phyloP scores from a whole-genome alignment of 2,113 vertebrate species.

The Dolichallabes microphthalmus region DNA sequence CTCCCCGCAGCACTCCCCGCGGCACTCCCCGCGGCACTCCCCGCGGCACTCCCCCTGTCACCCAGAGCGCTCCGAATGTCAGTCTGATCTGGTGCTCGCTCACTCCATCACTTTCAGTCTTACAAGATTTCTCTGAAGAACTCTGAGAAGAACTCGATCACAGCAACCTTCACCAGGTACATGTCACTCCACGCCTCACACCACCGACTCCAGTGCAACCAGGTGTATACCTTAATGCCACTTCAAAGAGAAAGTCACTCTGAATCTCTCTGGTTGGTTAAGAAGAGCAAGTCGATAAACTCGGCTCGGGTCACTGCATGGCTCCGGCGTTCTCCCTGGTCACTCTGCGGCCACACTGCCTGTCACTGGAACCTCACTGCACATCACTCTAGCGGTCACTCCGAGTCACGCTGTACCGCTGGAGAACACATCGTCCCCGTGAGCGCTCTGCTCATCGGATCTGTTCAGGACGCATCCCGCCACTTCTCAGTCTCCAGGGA shows the following conservation, averaged over 20 bases:
- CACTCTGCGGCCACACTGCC: neutral
- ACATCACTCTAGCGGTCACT: neutral
- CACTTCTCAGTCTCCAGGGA: neutral
- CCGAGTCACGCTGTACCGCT: neutral
- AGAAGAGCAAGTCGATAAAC: no score
- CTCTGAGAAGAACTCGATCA: conserved; percentile 60
- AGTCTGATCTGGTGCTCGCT: neutral
- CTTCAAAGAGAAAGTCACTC: neutral
- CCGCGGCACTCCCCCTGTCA: neutral
- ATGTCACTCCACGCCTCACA: neutral
- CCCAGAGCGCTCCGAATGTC: neutral
- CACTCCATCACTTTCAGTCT: neutral
- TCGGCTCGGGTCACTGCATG: neutral
- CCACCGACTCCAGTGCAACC: no score
- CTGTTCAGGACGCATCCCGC: neutral
- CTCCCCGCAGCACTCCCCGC: neutral
- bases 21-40: neutral
- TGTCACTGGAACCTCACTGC: neutral
- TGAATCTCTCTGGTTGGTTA: neutral
- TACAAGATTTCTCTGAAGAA: neutral
- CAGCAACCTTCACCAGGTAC: conserved; percentile 44
- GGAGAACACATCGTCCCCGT: neutral
- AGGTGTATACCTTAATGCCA: neutral
- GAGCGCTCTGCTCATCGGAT: neutral
- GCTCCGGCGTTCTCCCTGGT: neutral